These are phyloP conservation scores for Ispidina lecontei DNA, from an alignment of 2,797 vertebrate genomes.

Conservation along the genomic window DNA sequence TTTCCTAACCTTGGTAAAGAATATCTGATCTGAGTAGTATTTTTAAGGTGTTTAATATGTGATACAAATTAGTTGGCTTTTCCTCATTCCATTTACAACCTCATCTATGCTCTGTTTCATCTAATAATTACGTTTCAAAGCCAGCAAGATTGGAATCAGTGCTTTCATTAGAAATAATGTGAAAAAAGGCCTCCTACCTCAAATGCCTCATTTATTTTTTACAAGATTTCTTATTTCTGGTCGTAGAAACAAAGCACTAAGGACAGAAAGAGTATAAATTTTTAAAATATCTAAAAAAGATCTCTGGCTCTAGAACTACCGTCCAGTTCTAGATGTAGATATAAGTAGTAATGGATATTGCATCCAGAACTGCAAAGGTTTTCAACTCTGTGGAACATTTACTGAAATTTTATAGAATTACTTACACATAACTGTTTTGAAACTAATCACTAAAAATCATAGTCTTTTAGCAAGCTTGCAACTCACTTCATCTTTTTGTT, in stretches of 20 bases:
- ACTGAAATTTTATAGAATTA: background rate
- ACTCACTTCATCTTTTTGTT: background rate
- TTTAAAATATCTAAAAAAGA: background rate
- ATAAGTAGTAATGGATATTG: background rate
- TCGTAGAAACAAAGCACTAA: background rate
- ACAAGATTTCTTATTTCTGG: background rate
- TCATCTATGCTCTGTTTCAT: background rate
- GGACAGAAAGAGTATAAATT: background rate
- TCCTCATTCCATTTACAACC: background rate
- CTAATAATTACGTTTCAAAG: background rate
- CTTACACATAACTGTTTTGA: background rate
- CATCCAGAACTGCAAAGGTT: background rate
- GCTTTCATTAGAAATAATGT: background rate
- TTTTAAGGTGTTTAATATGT: background rate
- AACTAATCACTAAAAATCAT: background rate
- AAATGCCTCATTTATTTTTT: background rate
- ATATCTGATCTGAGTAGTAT: background rate
- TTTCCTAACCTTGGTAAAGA: background rate
- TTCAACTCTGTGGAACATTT: background rate
- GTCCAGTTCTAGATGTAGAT: background rate
- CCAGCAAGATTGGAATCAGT: background rate
- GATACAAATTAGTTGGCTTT: background rate
- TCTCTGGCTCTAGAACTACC: background rate
- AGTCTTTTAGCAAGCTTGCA: background rate
- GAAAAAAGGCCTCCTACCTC: background rate